Conservation (phyloP, 2,113 vertebrate genomes). For the Arothron firmamentum region DNA sequence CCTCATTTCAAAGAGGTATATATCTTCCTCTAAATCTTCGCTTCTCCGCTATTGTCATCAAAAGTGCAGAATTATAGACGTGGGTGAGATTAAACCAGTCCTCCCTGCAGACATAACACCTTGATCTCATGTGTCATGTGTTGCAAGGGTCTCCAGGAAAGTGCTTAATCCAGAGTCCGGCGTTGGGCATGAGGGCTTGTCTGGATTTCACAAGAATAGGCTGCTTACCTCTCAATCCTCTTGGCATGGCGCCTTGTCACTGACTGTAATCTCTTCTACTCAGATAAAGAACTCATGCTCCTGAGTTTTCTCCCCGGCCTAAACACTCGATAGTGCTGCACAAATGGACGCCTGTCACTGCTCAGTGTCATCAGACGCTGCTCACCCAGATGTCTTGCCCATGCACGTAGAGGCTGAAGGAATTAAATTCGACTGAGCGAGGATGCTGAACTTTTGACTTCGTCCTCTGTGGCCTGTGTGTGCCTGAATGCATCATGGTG, state of each 20-base stretch:
- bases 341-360: constrained; percentile 25
- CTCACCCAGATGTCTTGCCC: constrained; percentile 26
- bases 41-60: constrained; percentile 6
- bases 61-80: constrained; percentile 37
- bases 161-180: constrained; percentile 62
- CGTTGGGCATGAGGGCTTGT: constrained; percentile 64
- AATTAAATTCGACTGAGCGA: constrained; percentile 27
- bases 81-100: constrained; percentile 51
- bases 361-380: constrained; percentile 44
- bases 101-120: constrained; percentile 52
- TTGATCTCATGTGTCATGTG: constrained; percentile 59
- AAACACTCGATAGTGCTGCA: constrained; percentile 29
- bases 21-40: too few species aligned
- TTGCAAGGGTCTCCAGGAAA: constrained; percentile 53
- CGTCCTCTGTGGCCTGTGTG: constrained; percentile 2
- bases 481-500: neutral
- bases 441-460: constrained; percentile 55
- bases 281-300: constrained; percentile 47
- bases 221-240: constrained; percentile 75
- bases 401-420: constrained; percentile 15
- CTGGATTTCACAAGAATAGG: constrained; percentile 71
- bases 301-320: constrained; percentile 20
- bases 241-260: constrained; percentile 59
- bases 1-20: too few species aligned
- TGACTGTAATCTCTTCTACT: constrained; percentile 62